A percentile compares a stretch with the other conserved stretches of the same genome.
phyloP scores from a whole-genome alignment of 2,797 vertebrate genomes.

The Taeniopygia guttata region DNA sequence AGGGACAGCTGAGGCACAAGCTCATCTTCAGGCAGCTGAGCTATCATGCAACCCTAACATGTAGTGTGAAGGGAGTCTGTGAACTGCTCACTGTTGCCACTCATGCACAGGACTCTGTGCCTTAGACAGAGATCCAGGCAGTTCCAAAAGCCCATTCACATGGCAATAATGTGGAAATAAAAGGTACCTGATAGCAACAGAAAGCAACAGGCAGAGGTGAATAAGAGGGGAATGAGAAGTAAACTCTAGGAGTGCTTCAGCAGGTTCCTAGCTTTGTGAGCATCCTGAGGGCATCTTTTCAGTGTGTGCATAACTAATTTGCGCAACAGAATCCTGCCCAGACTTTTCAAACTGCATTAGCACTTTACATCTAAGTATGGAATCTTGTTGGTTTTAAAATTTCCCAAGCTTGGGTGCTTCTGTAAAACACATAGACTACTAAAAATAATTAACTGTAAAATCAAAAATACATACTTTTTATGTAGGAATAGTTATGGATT shows the following conservation, averaged over 20 bases:
- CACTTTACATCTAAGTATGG: neutral
- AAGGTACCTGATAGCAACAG: neutral
- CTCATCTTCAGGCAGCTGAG: neutral
- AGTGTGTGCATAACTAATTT: neutral
- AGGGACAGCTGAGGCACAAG: neutral
- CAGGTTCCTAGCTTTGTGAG: neutral
- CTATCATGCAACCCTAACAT: fast-evolving
- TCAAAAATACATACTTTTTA: neutral
- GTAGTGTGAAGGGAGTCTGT: neutral
- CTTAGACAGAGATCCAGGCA: neutral
- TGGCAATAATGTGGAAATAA: neutral
- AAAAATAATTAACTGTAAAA: neutral
- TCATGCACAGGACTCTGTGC: neutral
- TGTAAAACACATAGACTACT: neutral
- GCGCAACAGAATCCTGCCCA: neutral
- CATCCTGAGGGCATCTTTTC: neutral
- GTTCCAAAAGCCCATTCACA: neutral
- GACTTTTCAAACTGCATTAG: neutral
- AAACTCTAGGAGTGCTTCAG: neutral
- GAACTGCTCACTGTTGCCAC: neutral
- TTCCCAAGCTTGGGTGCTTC: neutral
- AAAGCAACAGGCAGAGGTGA: neutral
- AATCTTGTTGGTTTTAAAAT: neutral
- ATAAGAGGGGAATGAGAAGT: neutral
- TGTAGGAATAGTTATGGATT: neutral